Evolutionary conservation across 1,140 invertebrate genomes (phyloP), one percentile per base, ranked within the genome.

Genomic region (Cydia pomonella): DNA sequence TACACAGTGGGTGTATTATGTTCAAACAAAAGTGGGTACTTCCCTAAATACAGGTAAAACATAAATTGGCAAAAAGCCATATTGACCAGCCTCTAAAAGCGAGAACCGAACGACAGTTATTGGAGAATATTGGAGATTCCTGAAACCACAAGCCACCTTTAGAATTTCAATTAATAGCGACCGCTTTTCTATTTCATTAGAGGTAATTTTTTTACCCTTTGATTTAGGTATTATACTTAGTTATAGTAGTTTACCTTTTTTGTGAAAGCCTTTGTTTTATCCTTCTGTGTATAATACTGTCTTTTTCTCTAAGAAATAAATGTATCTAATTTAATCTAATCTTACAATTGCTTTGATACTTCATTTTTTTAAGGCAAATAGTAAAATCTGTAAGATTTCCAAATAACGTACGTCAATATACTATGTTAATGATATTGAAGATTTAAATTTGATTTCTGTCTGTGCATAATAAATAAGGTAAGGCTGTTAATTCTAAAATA

Each of bases 41-140:
- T 18, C 41, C 23, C 29, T 69, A 41, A 69, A 33, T n/a, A 69
- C 33, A 38, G 29, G 64, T 29, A 33, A 41, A 33, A 38, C 64
- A 66, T 21, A 66, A 33, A 18, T 33, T 69, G 64, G 64, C 64
- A 69, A 69, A 69, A 69, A 38, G 64, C 64, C 64, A 69, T 33
- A 69, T 69, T 69, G 16, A 69, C 27, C n/a, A 38, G 64, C n/a
- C 64, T 69, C 16, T 18, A 33, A 66, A 69, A 33, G 64, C 29
- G 10, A 69, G n/a, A 33, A 33, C 23, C 5, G 7, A 69, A 41
- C 25, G 33, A 69, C 64, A 38, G 64, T 69, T 38, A 69, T 38
- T 69, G 64, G 33, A 69, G 29, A 38, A 33, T 69, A 38, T 69
- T 69, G 64, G 64, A 41, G 64, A 41, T 69, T 69, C 64, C 29